Percentiles rank a stretch among this genome's conserved stretches.
Evolutionary conservation across 2,888 invertebrate species (phyloP).

Genomic region (Drosophila ochracea): DNA sequence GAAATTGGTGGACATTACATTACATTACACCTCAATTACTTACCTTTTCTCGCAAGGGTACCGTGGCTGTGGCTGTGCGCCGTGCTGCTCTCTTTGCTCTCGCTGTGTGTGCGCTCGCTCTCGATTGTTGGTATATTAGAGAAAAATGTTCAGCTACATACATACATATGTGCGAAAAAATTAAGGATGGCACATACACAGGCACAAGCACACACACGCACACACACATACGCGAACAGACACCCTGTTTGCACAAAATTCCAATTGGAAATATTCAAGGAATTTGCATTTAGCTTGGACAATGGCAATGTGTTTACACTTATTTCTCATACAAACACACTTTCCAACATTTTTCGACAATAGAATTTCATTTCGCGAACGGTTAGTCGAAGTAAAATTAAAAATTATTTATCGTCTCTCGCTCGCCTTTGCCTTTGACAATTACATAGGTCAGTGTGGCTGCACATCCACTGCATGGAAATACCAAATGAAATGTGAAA

Average conservation of each 20-base stretch:
- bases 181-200: constrained; percentile 75
- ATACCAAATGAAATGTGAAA: constrained; percentile 13
- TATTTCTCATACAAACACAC: constrained; percentile 70
- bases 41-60: constrained; percentile 69
- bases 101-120: constrained; percentile 56
- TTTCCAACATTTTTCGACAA: constrained; percentile 70
- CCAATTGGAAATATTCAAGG: constrained; percentile 60
- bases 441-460: constrained; percentile 56
- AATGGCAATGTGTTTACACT: constrained; percentile 58
- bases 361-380: constrained; percentile 65
- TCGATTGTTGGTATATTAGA: constrained; percentile 79
- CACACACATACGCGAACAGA: constrained; percentile 59
- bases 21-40: constrained; percentile 71
- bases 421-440: constrained; percentile 58
- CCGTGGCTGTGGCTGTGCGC: constrained; percentile 53
- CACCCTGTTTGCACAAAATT: constrained; percentile 77
- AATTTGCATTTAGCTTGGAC: constrained; percentile 50
- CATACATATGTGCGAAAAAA: constrained; percentile 73
- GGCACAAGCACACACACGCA: constrained; percentile 58
- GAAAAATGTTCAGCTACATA: constrained; percentile 71
- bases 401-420: constrained; percentile 62
- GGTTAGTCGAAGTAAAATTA: constrained; percentile 55
- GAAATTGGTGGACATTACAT: constrained; percentile 62
- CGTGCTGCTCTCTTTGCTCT: constrained; percentile 46
- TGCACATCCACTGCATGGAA: constrained; percentile 7